phyloP scores from a whole-genome alignment of 2,113 vertebrate genomes.

The Austrofundulus limnaeus region DNA sequence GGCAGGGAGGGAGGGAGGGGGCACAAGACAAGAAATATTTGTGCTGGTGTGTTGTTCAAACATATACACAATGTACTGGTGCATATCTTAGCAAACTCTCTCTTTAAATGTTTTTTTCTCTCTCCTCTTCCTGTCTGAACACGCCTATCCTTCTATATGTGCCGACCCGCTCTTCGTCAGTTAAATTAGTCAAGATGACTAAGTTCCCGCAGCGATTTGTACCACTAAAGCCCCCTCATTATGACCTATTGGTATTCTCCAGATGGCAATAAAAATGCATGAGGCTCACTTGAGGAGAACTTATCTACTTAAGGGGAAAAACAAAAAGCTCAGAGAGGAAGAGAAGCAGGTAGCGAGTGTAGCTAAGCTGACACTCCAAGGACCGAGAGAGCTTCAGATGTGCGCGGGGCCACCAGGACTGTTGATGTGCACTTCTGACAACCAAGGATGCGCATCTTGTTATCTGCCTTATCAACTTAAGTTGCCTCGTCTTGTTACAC shows the following conservation, averaged over 20 bases:
- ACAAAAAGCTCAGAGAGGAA: constrained; percentile 68
- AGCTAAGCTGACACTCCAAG: constrained; percentile 62
- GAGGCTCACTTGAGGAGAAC: constrained; percentile 69
- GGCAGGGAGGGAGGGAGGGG: constrained; percentile 44
- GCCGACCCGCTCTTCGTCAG: constrained; percentile 68
- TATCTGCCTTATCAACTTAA: constrained; percentile 61
- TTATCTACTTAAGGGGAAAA: constrained; percentile 71
- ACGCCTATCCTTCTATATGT: background rate
- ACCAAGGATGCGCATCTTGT: constrained; percentile 67
- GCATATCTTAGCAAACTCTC: background rate
- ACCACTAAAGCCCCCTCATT: constrained; percentile 69
- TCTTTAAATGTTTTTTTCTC: background rate
- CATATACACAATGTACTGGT: constrained; percentile 29
- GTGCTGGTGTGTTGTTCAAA: constrained; percentile 49
- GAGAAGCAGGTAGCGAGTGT: constrained; percentile 59
- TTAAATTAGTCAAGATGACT: constrained; percentile 73
- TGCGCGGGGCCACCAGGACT: constrained; percentile 45
- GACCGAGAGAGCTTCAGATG: constrained; percentile 64
- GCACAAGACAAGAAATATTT: constrained; percentile 52
- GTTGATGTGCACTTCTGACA: constrained; percentile 54
- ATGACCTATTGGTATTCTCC: constrained; percentile 75
- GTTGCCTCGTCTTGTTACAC: constrained; percentile 52
- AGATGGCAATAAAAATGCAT: constrained; percentile 80
- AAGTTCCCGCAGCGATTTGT: constrained; percentile 56
- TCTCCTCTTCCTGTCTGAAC: constrained; percentile 22